These are phyloP conservation scores for Metopolophium dirhodum DNA, from an alignment of 1,140 invertebrate genomes.

Conservation along the genomic window DNA sequence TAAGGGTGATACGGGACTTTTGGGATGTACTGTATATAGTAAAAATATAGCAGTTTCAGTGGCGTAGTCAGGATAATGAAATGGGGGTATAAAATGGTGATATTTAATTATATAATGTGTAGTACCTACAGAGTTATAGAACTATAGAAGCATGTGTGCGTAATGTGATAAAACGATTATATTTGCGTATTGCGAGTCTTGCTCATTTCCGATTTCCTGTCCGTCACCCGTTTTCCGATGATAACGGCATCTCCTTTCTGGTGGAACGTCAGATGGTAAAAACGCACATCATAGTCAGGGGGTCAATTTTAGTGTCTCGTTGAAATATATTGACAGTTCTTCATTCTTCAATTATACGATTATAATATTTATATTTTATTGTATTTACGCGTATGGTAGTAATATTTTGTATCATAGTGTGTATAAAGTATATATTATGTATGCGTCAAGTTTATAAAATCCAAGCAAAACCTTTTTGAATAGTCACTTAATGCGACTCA, in stretches of 20 bases:
- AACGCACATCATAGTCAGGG: background rate
- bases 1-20: too few relatives aligned
- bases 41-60: too few relatives aligned
- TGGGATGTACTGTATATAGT: too few relatives aligned
- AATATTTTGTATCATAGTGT: background rate
- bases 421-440: too few relatives aligned
- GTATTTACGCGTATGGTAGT: background rate
- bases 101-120: background rate
- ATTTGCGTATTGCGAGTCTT: background rate
- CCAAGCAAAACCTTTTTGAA: background rate
- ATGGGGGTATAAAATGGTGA: too few relatives aligned
- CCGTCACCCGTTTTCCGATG: background rate
- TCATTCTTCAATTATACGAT: background rate
- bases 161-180: background rate
- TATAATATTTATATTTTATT: background rate
- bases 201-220: background rate
- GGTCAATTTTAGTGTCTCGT: background rate
- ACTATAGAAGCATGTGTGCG: background rate
- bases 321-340: background rate
- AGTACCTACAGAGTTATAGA: background rate
- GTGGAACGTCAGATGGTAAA: background rate
- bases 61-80: too few relatives aligned
- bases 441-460: background rate
- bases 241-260: background rate
- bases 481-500: background rate